These are phyloP conservation scores for Agonopterix heracliana DNA, from an alignment of 2,888 invertebrate genomes.

Conservation along the genomic window DNA sequence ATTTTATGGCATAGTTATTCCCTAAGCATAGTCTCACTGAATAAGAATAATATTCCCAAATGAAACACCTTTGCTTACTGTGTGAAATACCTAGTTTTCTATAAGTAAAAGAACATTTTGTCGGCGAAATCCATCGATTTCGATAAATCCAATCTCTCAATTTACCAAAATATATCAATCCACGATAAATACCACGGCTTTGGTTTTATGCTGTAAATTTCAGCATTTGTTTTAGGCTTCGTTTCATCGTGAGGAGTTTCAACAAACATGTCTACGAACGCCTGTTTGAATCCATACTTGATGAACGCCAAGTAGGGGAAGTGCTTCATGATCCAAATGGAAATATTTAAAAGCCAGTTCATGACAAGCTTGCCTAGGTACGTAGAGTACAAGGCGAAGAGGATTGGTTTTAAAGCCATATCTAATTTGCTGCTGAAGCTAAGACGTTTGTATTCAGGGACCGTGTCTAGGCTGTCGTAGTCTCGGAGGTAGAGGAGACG, in stretches of 20 bases:
- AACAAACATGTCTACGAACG: slow-evolving; percentile 76
- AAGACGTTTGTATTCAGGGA: slow-evolving; percentile 65
- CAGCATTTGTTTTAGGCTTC: slow-evolving; percentile 39
- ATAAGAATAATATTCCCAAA: no score
- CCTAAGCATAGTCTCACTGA: no score
- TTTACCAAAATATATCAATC: no score
- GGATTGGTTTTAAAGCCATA: slow-evolving; percentile 28
- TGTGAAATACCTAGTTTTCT: no score
- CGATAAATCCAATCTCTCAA: no score
- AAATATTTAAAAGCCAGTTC: slow-evolving; percentile 42
- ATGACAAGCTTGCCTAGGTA: slow-evolving; percentile 76
- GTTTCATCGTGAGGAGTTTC: slow-evolving; percentile 53
- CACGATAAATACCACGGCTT: slow-evolving; percentile 45
- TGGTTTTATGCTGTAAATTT: not conserved
- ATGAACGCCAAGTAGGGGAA: slow-evolving; percentile 83
- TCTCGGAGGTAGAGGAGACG: no score
- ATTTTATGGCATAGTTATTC: no score
- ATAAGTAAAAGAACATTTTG: no score
- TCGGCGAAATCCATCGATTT: no score
- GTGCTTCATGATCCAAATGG: slow-evolving; percentile 69
- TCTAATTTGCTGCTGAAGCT: slow-evolving; percentile 38
- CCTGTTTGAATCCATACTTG: slow-evolving; percentile 77
- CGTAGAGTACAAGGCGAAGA: slow-evolving; percentile 50
- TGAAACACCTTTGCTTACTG: no score
- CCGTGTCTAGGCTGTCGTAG: no score